Evolutionary conservation across 1,140 invertebrate species (phyloP).

Genomic region (Orius laevigatus): DNA sequence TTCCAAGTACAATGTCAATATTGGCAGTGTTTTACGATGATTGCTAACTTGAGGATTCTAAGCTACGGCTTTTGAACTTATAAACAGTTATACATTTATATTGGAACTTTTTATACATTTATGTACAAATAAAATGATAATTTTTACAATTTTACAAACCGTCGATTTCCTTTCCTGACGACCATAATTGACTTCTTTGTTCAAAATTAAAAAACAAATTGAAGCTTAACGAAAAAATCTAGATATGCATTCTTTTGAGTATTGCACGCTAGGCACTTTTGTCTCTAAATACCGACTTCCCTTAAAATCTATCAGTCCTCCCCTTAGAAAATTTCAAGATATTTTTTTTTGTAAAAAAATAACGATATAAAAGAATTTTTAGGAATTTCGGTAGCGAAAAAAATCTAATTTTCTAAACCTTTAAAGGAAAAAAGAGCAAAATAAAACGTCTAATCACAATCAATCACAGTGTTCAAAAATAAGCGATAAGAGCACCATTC

Average conservation of each 20-base stretch:
- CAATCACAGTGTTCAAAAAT: slow-evolving; percentile 7
- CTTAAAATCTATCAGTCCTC: slow-evolving; percentile 5
- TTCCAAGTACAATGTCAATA: too few species aligned
- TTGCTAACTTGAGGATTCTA: too few species aligned
- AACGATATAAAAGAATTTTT: too few species aligned
- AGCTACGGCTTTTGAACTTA: too few species aligned
- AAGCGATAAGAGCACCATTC: slow-evolving; percentile 9
- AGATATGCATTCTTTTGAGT: slow-evolving; percentile 7
- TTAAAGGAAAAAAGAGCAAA: neutral
- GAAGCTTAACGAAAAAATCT: neutral
- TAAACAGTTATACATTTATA: too few species aligned
- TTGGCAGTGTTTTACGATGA: too few species aligned
- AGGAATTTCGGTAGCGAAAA: too few species aligned
- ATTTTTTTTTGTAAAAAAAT: too few species aligned
- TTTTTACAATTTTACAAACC: too few species aligned
- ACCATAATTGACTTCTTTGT: neutral
- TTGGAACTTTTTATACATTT: too few species aligned
- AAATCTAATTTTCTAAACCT: neutral
- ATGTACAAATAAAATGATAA: too few species aligned
- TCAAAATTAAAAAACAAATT: neutral
- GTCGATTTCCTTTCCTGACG: too few species aligned
- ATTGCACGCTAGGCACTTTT: slow-evolving; percentile 8
- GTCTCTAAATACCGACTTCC: slow-evolving; percentile 3
- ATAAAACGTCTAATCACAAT: slow-evolving; percentile 6
- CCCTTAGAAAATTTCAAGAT: neutral